Base-by-base conservation (phyloP, 2,888 invertebrate genomes). In the Syrphus vitripennis region DNA sequence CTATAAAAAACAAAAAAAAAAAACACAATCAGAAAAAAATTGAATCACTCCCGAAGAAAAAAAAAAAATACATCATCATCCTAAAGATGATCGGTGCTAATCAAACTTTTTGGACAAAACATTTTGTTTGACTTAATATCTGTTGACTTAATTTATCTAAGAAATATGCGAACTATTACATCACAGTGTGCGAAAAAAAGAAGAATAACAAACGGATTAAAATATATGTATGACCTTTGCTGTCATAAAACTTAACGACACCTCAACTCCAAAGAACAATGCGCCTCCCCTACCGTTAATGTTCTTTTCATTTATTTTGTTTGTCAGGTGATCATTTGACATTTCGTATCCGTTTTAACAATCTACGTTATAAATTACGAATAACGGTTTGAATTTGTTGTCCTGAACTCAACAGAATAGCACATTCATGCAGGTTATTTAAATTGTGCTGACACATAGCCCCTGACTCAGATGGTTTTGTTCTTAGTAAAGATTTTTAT, bases 351-450 rank as follows among this genome's bases (percentile, higher is more conserved):
- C 67, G 71, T 71, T 67, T 77, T 2, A 67, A 14, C 61, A 71
- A 76, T 76, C 78, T 76, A 48, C 9, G 26, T 69, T 69, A 84
- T 84, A 77, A 81, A 84, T 81, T 65, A 69, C 65, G 72, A 59
- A 71, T 76, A 72, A 80, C 71, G 48, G 67, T 34, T 67, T 29
- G 24, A 34, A 29, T 48, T 67, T 31, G 67, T 67, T 34, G 67
- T 69, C 37, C 21, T 50, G 24, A 50, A 50, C 50, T 69, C 7
- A 29, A 34, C 6, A 21, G 63, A 65, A 65, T 5, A 42, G 37
- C 26, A 42, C 29, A 63, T 63, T 26, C 42, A 19, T 65, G 29
- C 65, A 29, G 65, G 65, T 65, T 65, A 65, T 65, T 65, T 29
- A 65, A 31, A 65, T 65, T 45, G 16, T 65, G 65, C 29, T 65